Percentiles rank a stretch among this genome's conserved stretches.
Conservation (phyloP, 2,888 invertebrate genomes). For the Cephus pulcher region DNA sequence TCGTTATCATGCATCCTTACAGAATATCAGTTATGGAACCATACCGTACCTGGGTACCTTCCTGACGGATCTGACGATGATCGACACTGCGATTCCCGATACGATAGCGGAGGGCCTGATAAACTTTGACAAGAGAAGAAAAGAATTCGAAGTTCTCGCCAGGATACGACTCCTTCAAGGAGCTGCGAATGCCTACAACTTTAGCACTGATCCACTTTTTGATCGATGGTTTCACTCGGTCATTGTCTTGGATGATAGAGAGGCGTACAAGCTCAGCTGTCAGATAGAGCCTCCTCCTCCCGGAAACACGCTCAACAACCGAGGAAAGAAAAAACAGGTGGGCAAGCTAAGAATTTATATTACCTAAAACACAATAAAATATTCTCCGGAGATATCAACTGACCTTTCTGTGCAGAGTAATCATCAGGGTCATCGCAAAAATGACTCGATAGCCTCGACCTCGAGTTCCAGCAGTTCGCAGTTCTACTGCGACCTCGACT, state of each 20-base stretch:
- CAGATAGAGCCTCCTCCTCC: constrained; percentile 81
- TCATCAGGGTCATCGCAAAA: constrained; percentile 82
- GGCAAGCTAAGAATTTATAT: constrained; percentile 12
- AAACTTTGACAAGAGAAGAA: constrained; percentile 97
- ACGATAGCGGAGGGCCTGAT: constrained; percentile 85
- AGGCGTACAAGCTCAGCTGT: constrained; percentile 90
- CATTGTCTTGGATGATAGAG: constrained; percentile 90
- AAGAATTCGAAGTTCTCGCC: constrained; percentile 98
- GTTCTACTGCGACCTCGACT: constrained; percentile 87
- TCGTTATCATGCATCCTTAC: constrained; percentile 28
- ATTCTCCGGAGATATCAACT: background rate
- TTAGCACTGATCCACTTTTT: constrained; percentile 87
- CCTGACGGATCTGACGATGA: constrained; percentile 98
- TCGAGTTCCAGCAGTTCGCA: constrained; percentile 90
- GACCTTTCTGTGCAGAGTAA: constrained; percentile 30
- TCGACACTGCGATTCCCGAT: constrained; percentile 95
- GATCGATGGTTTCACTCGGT: constrained; percentile 97
- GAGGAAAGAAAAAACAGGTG: constrained; percentile 56
- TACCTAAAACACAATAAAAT: background rate
- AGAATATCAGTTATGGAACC: constrained; percentile 90
- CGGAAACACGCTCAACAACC: constrained; percentile 56
- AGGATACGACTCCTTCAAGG: constrained; percentile 96
- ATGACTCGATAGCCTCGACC: constrained; percentile 90
- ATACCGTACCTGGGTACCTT: constrained; percentile 98
- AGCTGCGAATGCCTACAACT: constrained; percentile 94